phyloP scores from a whole-genome alignment of 1,140 invertebrate species.

The Rhopalosiphum maidis region DNA sequence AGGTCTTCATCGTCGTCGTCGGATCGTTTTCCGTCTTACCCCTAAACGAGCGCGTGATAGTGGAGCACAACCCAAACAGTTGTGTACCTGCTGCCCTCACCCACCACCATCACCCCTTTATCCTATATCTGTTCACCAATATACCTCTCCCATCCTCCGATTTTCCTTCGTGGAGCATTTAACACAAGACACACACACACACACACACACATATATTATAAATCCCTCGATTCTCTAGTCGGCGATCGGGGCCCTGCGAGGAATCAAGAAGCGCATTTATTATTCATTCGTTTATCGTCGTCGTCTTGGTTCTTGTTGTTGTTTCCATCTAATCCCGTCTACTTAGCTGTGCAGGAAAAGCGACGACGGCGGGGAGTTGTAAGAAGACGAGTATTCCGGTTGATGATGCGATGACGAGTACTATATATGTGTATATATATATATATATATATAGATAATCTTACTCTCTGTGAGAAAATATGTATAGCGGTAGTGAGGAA shows the following conservation, averaged over 20 bases:
- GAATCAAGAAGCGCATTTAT: conserved; percentile 37
- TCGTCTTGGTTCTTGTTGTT: conserved; percentile 41
- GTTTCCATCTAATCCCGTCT: conserved; percentile 31
- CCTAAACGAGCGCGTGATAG: neutral
- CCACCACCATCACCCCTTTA: neutral
- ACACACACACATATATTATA: conserved; percentile 1
- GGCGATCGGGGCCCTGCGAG: neutral
- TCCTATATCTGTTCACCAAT: neutral
- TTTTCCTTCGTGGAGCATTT: neutral
- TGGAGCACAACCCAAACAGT: neutral
- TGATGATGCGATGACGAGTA: neutral
- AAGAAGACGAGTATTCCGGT: neutral
- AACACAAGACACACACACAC: conserved; percentile 1
- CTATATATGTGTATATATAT: neutral
- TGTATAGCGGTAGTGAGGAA: neutral
- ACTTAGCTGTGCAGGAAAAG: neutral
- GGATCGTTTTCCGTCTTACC: conserved; percentile 33
- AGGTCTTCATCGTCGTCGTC: neutral
- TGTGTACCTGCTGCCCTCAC: neutral
- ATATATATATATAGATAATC: neutral
- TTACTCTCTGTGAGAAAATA: neutral
- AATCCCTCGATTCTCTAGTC: conserved; percentile 36
- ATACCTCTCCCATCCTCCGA: neutral
- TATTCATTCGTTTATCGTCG: conserved; percentile 47
- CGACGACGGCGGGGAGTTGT: neutral